Conservation (phyloP, 2,888 invertebrate species). For the Drosophila histrio region DNA sequence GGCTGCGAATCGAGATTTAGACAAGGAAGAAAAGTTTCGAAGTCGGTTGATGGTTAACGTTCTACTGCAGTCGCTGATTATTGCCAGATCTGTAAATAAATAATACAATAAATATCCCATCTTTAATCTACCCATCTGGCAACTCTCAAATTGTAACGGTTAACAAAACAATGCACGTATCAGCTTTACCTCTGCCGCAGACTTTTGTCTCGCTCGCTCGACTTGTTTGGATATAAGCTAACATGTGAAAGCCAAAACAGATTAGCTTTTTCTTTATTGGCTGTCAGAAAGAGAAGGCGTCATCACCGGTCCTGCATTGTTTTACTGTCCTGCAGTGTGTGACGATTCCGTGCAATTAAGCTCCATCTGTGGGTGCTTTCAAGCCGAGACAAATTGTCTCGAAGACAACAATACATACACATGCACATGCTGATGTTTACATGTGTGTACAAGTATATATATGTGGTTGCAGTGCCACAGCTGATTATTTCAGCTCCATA, state of each 20-base stretch:
- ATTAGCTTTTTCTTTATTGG: conserved; percentile 37
- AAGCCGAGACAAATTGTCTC: conserved; percentile 41
- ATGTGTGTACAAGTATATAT: neutral
- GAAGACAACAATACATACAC: neutral
- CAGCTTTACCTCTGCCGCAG: conserved; percentile 15
- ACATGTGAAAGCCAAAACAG: conserved; percentile 33
- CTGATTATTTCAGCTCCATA: conserved; percentile 47
- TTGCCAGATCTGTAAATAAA: neutral
- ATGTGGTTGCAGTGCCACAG: conserved; percentile 3
- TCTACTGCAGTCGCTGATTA: neutral
- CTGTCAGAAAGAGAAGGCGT: neutral
- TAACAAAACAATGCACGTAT: conserved; percentile 30
- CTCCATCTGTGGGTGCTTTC: conserved; percentile 24
- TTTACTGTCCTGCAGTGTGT: conserved; percentile 16
- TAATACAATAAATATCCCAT: neutral
- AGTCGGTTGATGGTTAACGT: neutral
- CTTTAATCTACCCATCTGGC: conserved; percentile 5
- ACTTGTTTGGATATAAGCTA: neutral
- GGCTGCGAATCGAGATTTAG: too few relatives aligned
- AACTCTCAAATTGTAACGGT: conserved; percentile 4
- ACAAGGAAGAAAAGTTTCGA: neutral
- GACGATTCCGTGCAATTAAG: conserved; percentile 58
- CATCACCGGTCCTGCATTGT: conserved; percentile 26
- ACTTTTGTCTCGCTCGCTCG: too few relatives aligned
- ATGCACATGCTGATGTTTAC: neutral